Evolutionary conservation across 2,888 invertebrate genomes (phyloP).

Genomic region (Cancer borealis): DNA sequence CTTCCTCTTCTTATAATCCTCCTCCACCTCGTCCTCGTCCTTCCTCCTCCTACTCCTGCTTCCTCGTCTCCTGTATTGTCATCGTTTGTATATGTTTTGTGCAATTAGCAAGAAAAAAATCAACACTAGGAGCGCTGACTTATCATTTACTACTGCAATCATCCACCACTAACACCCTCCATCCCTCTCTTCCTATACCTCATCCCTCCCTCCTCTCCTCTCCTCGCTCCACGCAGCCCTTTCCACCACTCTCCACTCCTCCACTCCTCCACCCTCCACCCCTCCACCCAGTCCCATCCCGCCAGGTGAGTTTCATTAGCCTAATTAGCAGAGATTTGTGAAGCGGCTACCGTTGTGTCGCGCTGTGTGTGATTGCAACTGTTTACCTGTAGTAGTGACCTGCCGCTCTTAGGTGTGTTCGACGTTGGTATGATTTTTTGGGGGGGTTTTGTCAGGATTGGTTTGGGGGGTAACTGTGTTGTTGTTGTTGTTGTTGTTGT

Average conservation of each 20-base stretch:
- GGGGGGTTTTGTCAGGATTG: neutral
- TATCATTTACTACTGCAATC: too few species aligned
- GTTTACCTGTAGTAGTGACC: neutral
- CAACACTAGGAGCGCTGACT: neutral
- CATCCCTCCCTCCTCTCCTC: neutral
- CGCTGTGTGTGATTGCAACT: neutral
- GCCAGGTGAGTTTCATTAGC: neutral
- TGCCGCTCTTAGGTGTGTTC: neutral
- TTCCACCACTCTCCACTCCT: too few species aligned
- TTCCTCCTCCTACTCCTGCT: neutral
- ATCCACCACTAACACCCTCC: neutral
- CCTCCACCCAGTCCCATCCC: neutral
- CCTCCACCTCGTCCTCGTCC: neutral
- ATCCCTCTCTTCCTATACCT: neutral
- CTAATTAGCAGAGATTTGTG: slow-evolving; percentile 10
- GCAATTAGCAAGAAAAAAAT: neutral
- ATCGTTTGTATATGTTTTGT: neutral
- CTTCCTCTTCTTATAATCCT: too few species aligned
- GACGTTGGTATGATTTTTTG: too few species aligned
- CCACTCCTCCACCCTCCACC: neutral
- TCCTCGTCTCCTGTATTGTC: neutral
- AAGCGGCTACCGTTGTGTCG: neutral
- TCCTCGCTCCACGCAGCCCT: neutral
- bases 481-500: neutral
- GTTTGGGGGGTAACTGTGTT: neutral